Base-by-base conservation (phyloP, 2,888 invertebrate genomes). In the Pterostichus niger region DNA sequence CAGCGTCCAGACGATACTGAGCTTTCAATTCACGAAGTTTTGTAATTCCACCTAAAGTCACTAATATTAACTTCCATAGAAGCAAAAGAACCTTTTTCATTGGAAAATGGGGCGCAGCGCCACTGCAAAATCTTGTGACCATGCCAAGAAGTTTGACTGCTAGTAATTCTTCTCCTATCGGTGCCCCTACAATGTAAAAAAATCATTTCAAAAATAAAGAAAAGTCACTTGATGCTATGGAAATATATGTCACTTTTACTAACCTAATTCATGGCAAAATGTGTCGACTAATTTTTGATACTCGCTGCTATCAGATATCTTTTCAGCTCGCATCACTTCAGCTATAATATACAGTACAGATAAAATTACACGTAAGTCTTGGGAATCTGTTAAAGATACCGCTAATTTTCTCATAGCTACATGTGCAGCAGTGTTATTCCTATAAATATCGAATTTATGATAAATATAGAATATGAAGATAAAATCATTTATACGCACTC, bases 11-110 rank as follows among this genome's bases (percentile, higher is more conserved):
- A n/a, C 96, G 91, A 86, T 95, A 93, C 84, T 91, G 92, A 82
- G 91, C 88, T 91, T 98, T 98, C 78, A 95, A 90, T 85, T 94
- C 93, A 87, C 95, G 95, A 35, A 99, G 91, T 82, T 95, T 94
- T 83, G 95, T 94, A 88, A 97, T 96, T 6, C 99, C 99, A 24
- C 99, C 99, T 73, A 99, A 91, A 11, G 96, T 95, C 1, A 98
- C 94, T 77, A 99, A 91, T 83, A 99, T 93, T 9, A 97, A 93
- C 91, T 99, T 99, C 99, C 99, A 99, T 1, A 99, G 89, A 15
- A 99, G 91, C 71, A 99, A 91, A 15, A 99, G 91, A 9, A 99
- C 97, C 91, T 99, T 99, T 89, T 98, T 99, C 94, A 99, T 99
- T 2, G 99, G 99, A 91, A 98, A 99, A 91, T 99, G 98, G 15